Evolutionary conservation across 2,797 vertebrate genomes (phyloP).

Genomic region (Anguilla anguilla): DNA sequence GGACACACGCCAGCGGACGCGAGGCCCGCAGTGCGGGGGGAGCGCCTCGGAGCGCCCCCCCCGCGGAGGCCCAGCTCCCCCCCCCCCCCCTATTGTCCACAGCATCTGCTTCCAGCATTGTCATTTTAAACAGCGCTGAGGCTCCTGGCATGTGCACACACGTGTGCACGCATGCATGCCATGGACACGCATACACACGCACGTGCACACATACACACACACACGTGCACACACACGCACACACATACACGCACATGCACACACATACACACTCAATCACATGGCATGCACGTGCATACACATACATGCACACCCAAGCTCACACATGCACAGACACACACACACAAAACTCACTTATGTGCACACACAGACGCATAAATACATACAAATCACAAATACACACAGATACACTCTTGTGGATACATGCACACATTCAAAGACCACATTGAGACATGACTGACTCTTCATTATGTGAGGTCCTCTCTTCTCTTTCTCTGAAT

Average conservation of each 20-base stretch:
- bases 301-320: conserved; percentile 25
- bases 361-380: not conserved
- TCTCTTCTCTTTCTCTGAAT: not conserved
- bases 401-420: not conserved
- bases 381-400: not conserved
- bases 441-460: not conserved
- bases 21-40: conserved; percentile 4
- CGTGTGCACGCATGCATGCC: not conserved
- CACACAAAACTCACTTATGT: no score
- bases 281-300: conserved; percentile 21
- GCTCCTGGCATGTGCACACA: not conserved
- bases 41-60: conserved; percentile 10
- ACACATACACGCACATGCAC: conserved; percentile 17
- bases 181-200: not conserved
- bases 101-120: conserved; percentile 62
- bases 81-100: conserved; percentile 53
- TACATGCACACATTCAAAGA: conserved; percentile 26
- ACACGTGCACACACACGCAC: not conserved
- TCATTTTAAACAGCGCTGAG: conserved; percentile 56
- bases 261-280: conserved; percentile 18
- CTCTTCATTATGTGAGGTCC: not conserved
- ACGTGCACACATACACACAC: conserved; percentile 22
- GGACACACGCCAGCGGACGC: conserved; percentile 45
- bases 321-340: not conserved
- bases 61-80: conserved; percentile 21